These are phyloP conservation scores for Paracanthobrama guichenoti DNA, from an alignment of 2,113 vertebrate species.

Conservation along the genomic window DNA sequence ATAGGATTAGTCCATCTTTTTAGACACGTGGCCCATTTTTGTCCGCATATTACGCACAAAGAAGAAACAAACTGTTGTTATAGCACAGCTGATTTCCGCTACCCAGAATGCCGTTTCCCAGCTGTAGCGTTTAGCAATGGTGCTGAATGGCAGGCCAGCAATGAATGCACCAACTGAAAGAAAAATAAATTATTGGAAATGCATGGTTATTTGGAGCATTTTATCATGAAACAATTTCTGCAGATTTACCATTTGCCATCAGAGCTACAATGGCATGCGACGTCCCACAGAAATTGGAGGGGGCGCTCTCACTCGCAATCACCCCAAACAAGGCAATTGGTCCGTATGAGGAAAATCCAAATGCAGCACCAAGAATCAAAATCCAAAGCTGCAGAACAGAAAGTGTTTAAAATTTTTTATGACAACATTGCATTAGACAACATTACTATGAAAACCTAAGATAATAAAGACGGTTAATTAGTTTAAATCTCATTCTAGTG, in stretches of 20 bases:
- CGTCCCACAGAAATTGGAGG: constrained; percentile 91
- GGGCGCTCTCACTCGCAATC: constrained; percentile 94
- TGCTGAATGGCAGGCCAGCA: constrained; percentile 94
- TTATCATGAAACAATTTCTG: not conserved
- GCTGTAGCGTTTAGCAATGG: constrained; percentile 91
- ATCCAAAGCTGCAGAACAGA: constrained; percentile 86
- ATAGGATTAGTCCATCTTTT: constrained; percentile 83
- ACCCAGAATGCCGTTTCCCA: constrained; percentile 96
- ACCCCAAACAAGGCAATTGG: constrained; percentile 94
- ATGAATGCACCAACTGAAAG: constrained; percentile 91
- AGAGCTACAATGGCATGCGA: constrained; percentile 95
- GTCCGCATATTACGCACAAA: constrained; percentile 91
- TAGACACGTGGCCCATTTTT: constrained; percentile 86
- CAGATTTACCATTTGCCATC: constrained; percentile 91
- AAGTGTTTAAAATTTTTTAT: no score
- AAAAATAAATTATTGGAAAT: constrained; percentile 29
- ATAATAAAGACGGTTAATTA: not conserved
- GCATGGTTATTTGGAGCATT: not conserved
- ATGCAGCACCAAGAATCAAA: constrained; percentile 85
- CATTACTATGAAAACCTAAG: not conserved
- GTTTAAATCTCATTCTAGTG: not conserved
- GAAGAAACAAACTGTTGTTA: constrained; percentile 85
- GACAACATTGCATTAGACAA: not conserved
- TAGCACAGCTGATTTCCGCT: constrained; percentile 81
- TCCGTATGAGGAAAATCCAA: constrained; percentile 94